Base-by-base conservation (phyloP, 1,140 invertebrate genomes). In the Epicauta chinensis region DNA sequence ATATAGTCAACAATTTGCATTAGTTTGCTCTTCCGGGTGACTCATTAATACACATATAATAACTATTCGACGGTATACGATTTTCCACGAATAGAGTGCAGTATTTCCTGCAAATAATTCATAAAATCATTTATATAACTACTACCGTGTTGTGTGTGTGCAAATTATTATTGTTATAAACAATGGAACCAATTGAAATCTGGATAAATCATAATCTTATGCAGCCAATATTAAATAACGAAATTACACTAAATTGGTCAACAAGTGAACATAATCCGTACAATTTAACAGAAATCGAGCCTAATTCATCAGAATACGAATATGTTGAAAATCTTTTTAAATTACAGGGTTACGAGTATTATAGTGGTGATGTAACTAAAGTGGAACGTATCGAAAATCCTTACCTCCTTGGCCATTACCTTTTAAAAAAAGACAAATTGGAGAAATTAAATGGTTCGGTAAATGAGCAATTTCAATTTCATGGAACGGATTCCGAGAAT, bases 401-500 rank as follows among this genome's bases (percentile, higher is more conserved):
- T 7, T 47, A 16, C 10, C 30, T 47, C 3, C n/a, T 37, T 14
- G 45, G 45, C 3, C 34, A 37, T 14, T 47, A 37, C 23, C 16
- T 38, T 13, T 7, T 47, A 15, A 47, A 47, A 38, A 47, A 47
- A n/a, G 35, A 47, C 4, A 49, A n/a, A 39, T 51, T 5, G 16
- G 12, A 10, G 29, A 35, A 41, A 39, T 32, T 1, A 10, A n/a
- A n/a, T n/a, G n/a, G n/a, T 23, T 6, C 1, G 1, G 45, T 47
- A n/a, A n/a, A 7, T 2, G 34, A 47, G n/a, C 2, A 5, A n/a
- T 16, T 4, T 10, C 14, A 51, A 10, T 55, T 45, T 17, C 53
- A 55, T 46, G 53, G 53, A 2, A 55, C 53, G 4, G 6, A n/a
- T 13, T 11, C 12, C 5, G 2, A 2, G 1, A 5, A 46, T 40